Conservation (phyloP, 2,888 invertebrate species). For the Tyria jacobaeae region DNA sequence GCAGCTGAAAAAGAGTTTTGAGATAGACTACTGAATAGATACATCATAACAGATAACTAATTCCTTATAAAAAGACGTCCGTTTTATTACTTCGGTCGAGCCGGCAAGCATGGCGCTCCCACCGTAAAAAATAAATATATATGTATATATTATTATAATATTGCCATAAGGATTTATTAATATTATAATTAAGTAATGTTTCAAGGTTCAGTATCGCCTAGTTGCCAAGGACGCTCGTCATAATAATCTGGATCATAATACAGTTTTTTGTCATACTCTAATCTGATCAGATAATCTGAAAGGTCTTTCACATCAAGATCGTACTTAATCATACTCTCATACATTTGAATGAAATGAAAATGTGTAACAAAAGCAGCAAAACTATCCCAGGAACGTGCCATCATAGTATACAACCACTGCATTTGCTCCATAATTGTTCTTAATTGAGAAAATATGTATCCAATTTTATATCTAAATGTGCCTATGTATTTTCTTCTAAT, state of each 20-base stretch:
- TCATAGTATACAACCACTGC: constrained; percentile 2
- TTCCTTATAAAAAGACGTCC: too few species aligned
- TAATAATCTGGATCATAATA: constrained; percentile 8
- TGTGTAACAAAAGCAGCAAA: neutral
- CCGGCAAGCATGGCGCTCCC: too few species aligned
- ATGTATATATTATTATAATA: too few species aligned
- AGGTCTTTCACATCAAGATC: constrained; percentile 7
- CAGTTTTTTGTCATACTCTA: constrained; percentile 7
- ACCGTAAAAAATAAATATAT: too few species aligned
- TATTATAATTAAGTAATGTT: too few species aligned
- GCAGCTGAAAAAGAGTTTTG: too few species aligned
- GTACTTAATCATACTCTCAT: constrained; percentile 7
- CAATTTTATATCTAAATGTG: constrained; percentile 6
- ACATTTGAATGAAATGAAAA: neutral
- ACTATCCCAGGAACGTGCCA: neutral
- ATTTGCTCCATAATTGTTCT: constrained; percentile 10
- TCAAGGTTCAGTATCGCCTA: neutral
- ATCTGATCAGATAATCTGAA: neutral
- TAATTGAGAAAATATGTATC: constrained; percentile 5
- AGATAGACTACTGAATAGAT: too few species aligned
- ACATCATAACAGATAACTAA: too few species aligned
- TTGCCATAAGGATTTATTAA: too few species aligned
- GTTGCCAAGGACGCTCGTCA: constrained; percentile 3
- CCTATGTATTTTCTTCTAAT: constrained; percentile 3
- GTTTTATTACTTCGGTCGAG: too few species aligned